phyloP scores from a whole-genome alignment of 2,888 invertebrate species.

The Cheilosia impressa region DNA sequence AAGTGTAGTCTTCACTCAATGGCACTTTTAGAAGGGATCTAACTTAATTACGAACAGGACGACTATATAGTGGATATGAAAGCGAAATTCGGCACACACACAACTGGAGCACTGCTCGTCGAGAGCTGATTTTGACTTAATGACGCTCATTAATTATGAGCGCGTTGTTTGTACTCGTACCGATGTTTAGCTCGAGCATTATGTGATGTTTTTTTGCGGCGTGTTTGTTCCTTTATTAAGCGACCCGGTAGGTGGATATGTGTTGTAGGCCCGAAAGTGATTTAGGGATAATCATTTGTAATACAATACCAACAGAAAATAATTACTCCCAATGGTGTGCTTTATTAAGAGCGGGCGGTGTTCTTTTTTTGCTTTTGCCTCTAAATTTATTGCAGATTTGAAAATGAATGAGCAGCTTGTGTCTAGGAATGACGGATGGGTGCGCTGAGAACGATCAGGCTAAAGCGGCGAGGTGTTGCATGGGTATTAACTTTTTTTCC shows the following conservation, averaged over 20 bases:
- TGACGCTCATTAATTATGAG: conserved; percentile 68
- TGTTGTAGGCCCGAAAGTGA: conserved; percentile 40
- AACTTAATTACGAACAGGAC: conserved; percentile 50
- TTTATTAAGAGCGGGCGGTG: conserved; percentile 57
- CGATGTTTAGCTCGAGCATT: neutral
- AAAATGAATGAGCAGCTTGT: conserved; percentile 56
- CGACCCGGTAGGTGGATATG: neutral
- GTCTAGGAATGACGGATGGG: conserved; percentile 68
- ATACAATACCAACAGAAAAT: conserved; percentile 70
- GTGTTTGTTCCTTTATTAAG: conserved; percentile 45
- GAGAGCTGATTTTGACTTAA: conserved; percentile 73
- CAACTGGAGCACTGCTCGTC: conserved; percentile 10
- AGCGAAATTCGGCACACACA: conserved; percentile 32
- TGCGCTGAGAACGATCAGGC: conserved; percentile 23
- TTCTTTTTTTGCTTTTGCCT: neutral
- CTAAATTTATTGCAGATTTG: conserved; percentile 65
- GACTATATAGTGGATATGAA: conserved; percentile 29
- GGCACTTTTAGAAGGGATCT: conserved; percentile 46
- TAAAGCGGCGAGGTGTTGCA: conserved; percentile 34
- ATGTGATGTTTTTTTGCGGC: conserved; percentile 2
- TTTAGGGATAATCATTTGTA: conserved; percentile 74
- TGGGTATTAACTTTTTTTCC: conserved; percentile 29
- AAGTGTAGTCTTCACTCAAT: conserved; percentile 58
- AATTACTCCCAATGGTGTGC: conserved; percentile 73
- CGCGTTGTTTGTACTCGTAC: conserved; percentile 7